Evolutionary conservation across 2,113 vertebrate genomes (phyloP), one percentile per base, ranked within the genome.

Genomic region (Ceuthmochares aereus): DNA sequence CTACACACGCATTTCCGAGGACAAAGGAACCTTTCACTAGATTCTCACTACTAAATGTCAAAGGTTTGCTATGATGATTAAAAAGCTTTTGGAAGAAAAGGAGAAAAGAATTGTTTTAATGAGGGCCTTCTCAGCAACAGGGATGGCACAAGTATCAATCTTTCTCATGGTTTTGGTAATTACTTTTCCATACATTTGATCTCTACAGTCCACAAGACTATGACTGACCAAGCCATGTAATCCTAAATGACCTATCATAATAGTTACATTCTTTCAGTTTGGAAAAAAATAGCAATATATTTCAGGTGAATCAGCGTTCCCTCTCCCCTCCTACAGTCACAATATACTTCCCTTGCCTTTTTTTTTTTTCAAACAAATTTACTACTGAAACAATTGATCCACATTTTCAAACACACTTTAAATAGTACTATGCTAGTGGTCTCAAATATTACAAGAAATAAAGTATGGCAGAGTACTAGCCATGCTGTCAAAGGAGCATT

Each of bases 391-490:
- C 29, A 67, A 55, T 6, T 26, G 6, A 59, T 8, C 4, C 45
- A 40, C 4, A 6, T 47, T 54, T 30, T 15, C 52, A 91, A 87
- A 30, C 1, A 17, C 84, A 69, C 6, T 37, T 73, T 25, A 37
- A 19, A 4, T 73, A 74, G 16, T 30, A 55, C 21, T 45, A 26
- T 4, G 27, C 16, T 4, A 92, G 14, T 7, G 32, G 18, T 9
- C 19, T 30, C 37, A 76, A 84, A 37, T 55, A 80, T 37, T 40
- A 13, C 72, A 89, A 45, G 12, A n/a, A 83, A 42, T 18, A 25
- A 40, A 8, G 11, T 5, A 25, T 0, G 6, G 40, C 4, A 12
- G 40, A 69, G 17, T 4, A 7, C 32, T 22, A 52, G 40, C 16
- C 21, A 68, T 5, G 14, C 68, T 37, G 30, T 13, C 10, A 8